Evolutionary conservation across 2,888 invertebrate species (phyloP), one percentile per base, ranked within the genome.

Genomic region (Amiota mariae): DNA sequence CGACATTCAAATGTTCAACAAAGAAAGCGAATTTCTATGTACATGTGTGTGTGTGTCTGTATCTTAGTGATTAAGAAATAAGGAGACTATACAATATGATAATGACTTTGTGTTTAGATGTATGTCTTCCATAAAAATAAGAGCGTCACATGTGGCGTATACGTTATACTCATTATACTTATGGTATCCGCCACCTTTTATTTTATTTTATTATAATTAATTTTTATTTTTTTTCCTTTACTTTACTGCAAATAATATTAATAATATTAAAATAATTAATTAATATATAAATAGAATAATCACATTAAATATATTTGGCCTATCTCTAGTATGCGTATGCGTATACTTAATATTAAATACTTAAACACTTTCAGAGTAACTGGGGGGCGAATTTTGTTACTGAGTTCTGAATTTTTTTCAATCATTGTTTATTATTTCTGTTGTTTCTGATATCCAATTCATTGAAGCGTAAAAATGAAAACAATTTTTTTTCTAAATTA

Each of bases 401-500:
- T 36, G 6, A 36, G 4, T 36, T 36, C 36, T 36, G 8, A 36
- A 4, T 36, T 36, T 36, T 36, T 0, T 36, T 36, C 36, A 6
- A 6, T 36, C 36, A 36, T 36, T 36, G 36, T 36, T 36, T 36
- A 36, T 36, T 36, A 36, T 36, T 36, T 6, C 36, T 36, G 6
- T 24, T 24, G 1, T 36, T 36, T 36, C 36, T 36, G 36, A 36
- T 36, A 36, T 36, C 4, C 36, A 36, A 24, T 59, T 59, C 59
- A 59, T 18, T 18, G 59, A 59, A 59, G 59, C 59, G 59, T 59
- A 20, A 59, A 59, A 59, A 59, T 24, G 20, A 72, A 72, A 72
- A 72, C 64, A 72, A 72, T 64, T 61, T 56, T 61, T 56, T 71
- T 54, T 73, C 67, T 72, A 76, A 71, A 74, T 54, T 66, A n/a